Evolutionary conservation across 2,113 vertebrate genomes (phyloP).

Genomic region (Fulmarus glacialis): DNA sequence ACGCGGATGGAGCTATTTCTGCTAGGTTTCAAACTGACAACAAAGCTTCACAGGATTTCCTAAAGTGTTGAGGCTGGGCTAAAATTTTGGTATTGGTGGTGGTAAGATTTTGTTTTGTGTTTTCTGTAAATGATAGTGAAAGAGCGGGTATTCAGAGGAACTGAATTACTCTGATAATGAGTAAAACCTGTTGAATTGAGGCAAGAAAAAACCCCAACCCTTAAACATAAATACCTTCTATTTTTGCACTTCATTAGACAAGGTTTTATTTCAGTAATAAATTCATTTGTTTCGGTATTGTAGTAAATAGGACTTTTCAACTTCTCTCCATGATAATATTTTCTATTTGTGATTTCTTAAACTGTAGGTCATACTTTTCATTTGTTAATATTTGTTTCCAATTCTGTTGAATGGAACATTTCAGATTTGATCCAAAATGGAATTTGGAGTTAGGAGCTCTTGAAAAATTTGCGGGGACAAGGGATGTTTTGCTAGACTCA

Average conservation of each 20-base stretch:
- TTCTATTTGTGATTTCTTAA: background rate
- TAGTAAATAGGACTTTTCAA: background rate
- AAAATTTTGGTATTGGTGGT: background rate
- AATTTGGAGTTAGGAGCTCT: background rate
- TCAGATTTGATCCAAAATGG: background rate
- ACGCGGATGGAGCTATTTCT: accelerated
- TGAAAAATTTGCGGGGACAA: background rate
- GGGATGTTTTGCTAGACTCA: background rate
- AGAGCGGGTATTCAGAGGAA: background rate
- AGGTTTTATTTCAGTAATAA: background rate
- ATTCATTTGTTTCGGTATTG: background rate
- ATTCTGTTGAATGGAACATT: background rate
- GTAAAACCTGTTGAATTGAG: background rate
- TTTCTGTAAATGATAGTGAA: background rate
- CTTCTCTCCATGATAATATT: background rate
- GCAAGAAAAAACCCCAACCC: background rate
- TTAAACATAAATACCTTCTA: background rate
- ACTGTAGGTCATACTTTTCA: background rate
- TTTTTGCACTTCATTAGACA: background rate
- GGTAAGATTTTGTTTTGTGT: background rate
- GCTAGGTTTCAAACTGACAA: background rate
- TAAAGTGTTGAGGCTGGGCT: background rate
- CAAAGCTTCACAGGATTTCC: background rate
- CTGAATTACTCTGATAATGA: background rate
- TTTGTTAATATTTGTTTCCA: background rate